Evolutionary conservation across 2,797 vertebrate genomes (phyloP).

Genomic region (Acrossocheilus fasciatus): DNA sequence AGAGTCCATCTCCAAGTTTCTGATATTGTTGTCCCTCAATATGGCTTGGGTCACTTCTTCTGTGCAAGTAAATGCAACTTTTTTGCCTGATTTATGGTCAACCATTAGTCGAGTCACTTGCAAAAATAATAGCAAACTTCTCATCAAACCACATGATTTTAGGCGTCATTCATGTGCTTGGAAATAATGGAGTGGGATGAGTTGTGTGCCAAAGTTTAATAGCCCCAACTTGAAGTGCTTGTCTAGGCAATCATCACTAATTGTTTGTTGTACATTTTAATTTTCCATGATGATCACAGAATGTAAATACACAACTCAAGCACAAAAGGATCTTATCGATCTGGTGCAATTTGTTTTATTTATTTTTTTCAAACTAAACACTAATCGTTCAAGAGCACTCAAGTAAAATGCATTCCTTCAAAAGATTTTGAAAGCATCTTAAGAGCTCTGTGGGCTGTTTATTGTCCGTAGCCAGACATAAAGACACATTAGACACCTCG

Average conservation of each 20-base stretch:
- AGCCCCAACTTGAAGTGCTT: background rate
- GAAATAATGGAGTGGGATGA: background rate
- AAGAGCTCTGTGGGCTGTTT: background rate
- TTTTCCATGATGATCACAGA: background rate
- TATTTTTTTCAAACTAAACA: background rate
- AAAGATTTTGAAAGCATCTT: constrained; percentile 5
- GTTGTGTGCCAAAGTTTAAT: background rate
- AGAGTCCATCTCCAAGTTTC: background rate
- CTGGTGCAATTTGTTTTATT: background rate
- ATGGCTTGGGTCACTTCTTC: background rate
- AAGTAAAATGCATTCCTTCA: constrained; percentile 8
- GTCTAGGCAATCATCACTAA: background rate
- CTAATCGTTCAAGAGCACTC: constrained; percentile 1
- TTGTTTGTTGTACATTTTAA: background rate
- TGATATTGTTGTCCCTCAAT: background rate
- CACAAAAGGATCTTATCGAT: constrained; percentile 17
- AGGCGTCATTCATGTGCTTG: background rate
- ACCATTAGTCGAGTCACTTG: background rate
- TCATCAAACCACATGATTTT: background rate
- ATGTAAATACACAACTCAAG: background rate
- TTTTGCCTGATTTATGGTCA: background rate
- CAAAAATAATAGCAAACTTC: background rate
- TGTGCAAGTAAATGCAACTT: background rate
- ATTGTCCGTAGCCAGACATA: background rate
- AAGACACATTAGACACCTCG: constrained; percentile 23